Evolutionary conservation across 1,140 invertebrate genomes (phyloP).

Genomic region (Polyergus mexicanus): DNA sequence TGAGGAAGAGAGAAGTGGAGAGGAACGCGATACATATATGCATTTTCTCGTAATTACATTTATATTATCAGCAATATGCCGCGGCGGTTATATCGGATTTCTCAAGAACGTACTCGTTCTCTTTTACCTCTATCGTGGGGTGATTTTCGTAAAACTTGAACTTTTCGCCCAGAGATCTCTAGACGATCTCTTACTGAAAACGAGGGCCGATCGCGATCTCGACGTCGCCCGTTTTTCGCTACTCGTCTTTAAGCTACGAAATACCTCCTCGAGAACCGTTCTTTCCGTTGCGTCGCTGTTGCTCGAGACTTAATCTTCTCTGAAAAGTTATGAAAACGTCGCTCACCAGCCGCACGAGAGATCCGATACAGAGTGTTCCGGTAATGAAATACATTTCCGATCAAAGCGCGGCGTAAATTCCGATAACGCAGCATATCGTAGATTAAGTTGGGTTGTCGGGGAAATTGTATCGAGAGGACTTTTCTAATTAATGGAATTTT

Average conservation of each 20-base stretch:
- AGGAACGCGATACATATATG: conserved; percentile 25
- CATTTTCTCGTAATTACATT: conserved; percentile 73
- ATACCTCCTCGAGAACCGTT: conserved; percentile 13
- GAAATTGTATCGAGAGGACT: background rate
- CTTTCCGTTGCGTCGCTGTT: conserved; percentile 40
- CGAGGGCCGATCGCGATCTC: conserved; percentile 47
- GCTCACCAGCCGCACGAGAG: conserved; percentile 2
- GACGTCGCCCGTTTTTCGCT: conserved; percentile 7
- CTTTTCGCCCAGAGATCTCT: conserved; percentile 30
- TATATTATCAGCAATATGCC: conserved; percentile 29
- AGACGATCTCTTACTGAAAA: conserved; percentile 27
- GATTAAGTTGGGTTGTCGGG: background rate
- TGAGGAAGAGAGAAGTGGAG: background rate
- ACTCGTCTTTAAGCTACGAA: conserved; percentile 35
- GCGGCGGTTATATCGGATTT: conserved; percentile 48
- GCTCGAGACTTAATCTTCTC: conserved; percentile 38
- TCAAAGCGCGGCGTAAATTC: conserved; percentile 37
- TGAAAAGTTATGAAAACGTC: conserved; percentile 42
- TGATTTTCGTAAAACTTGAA: conserved; percentile 49
- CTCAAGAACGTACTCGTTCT: conserved; percentile 47
- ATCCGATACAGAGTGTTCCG: conserved; percentile 21
- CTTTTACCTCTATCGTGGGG: conserved; percentile 21
- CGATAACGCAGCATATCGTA: background rate
- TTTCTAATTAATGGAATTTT: conserved; percentile 52
- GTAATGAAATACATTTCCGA: conserved; percentile 37